phyloP scores from a whole-genome alignment of 2,797 vertebrate genomes.

The Danio jaintianensis region DNA sequence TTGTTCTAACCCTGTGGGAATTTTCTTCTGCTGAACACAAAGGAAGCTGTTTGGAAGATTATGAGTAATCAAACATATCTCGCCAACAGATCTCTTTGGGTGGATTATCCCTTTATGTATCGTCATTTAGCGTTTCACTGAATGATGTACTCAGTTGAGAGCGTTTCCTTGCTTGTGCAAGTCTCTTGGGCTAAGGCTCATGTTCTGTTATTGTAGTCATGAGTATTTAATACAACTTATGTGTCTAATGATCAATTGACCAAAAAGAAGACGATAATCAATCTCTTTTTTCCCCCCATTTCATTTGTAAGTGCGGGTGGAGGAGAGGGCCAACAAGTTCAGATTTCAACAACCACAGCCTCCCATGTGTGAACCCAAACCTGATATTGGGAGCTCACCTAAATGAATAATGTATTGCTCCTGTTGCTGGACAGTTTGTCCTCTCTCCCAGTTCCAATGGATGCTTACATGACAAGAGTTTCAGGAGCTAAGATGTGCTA shows the following conservation, averaged over 20 bases:
- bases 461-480: background rate
- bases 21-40: too few relatives aligned
- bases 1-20: too few relatives aligned
- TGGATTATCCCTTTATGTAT: background rate
- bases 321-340: conserved; percentile 35
- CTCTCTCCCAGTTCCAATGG: conserved; percentile 3
- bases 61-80: too few relatives aligned
- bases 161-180: background rate
- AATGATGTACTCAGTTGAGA: background rate
- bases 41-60: too few relatives aligned
- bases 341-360: conserved; percentile 36
- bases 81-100: too few relatives aligned
- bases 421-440: conserved; percentile 9
- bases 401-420: conserved; percentile 48
- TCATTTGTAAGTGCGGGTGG: conserved; percentile 22
- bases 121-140: background rate
- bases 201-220: conserved; percentile 35
- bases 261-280: conserved; percentile 40
- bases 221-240: conserved; percentile 39
- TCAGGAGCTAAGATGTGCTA: background rate
- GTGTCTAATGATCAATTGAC: conserved; percentile 37
- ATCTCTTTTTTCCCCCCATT: background rate
- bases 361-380: conserved; percentile 20
- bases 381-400: conserved; percentile 22
- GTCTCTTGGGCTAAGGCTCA: conserved; percentile 25